A percentile compares a stretch with the other conserved stretches of the same genome.
Evolutionary conservation across 1,140 invertebrate genomes (phyloP).

Genomic region (Heliothis virescens): DNA sequence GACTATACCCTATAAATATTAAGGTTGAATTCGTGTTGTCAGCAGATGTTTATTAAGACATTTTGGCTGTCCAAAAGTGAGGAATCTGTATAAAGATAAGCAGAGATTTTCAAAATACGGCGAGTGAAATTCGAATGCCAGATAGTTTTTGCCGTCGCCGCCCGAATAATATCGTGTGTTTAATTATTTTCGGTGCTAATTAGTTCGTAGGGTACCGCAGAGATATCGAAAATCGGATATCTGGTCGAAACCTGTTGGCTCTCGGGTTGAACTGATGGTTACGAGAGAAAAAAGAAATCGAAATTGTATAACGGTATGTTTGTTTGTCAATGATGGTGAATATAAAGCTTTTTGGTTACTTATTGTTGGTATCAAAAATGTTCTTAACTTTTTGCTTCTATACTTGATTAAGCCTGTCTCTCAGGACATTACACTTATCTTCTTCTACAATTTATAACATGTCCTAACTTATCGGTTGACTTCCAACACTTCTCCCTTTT

Average conservation of each 20-base stretch:
- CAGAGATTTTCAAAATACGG: conserved; percentile 84
- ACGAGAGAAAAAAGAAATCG: no score
- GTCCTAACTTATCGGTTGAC: neutral
- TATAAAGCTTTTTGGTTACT: neutral
- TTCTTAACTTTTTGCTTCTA: neutral
- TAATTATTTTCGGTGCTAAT: conserved; percentile 81
- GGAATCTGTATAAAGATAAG: conserved; percentile 77
- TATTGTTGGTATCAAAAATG: neutral
- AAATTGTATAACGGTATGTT: no score
- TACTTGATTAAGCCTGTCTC: neutral
- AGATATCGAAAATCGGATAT: conserved; percentile 17
- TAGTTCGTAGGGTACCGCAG: conserved; percentile 71
- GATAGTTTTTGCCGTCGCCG: conserved; percentile 74
- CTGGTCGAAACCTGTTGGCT: neutral
- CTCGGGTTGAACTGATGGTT: neutral
- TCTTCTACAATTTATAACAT: no score
- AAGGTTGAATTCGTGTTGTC: conserved; percentile 40
- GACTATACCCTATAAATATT: conserved; percentile 4
- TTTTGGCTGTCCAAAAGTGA: conserved; percentile 39
- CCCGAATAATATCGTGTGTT: conserved; percentile 72
- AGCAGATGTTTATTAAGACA: conserved; percentile 30
- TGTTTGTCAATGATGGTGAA: neutral
- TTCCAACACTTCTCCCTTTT: neutral
- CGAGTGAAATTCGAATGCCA: conserved; percentile 78
- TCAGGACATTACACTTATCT: neutral